phyloP scores from a whole-genome alignment of 2,113 vertebrate species.

The Ophthalmotilapia sp. region DNA sequence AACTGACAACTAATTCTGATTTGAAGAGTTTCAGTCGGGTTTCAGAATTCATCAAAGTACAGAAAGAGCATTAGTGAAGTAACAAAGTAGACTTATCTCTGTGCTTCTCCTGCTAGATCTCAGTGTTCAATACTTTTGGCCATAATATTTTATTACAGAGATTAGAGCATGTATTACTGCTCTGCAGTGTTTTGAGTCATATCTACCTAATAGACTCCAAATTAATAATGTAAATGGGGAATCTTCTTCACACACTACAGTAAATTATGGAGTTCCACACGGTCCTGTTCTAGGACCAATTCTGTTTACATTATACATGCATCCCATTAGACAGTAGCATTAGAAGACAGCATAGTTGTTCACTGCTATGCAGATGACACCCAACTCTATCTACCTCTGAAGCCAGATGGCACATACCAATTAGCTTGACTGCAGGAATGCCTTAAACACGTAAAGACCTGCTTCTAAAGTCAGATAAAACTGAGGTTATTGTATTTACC shows the following conservation, averaged over 20 bases:
- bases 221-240: neutral
- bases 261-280: neutral
- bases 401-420: neutral
- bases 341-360: neutral
- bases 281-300: neutral
- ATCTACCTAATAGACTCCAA: neutral
- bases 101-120: neutral
- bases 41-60: neutral
- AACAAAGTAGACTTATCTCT: neutral
- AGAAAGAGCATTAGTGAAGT: neutral
- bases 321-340: neutral
- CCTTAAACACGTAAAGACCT: accelerated
- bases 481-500: neutral
- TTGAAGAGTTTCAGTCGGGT: neutral
- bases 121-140: accelerated
- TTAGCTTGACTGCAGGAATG: neutral
- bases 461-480: neutral
- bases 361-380: neutral
- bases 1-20: neutral
- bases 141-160: neutral
- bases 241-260: neutral
- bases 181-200: neutral
- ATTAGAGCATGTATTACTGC: neutral
- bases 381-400: neutral
- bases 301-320: neutral